Evolutionary conservation across 2,888 invertebrate species (phyloP).

Genomic region (Nezara viridula): DNA sequence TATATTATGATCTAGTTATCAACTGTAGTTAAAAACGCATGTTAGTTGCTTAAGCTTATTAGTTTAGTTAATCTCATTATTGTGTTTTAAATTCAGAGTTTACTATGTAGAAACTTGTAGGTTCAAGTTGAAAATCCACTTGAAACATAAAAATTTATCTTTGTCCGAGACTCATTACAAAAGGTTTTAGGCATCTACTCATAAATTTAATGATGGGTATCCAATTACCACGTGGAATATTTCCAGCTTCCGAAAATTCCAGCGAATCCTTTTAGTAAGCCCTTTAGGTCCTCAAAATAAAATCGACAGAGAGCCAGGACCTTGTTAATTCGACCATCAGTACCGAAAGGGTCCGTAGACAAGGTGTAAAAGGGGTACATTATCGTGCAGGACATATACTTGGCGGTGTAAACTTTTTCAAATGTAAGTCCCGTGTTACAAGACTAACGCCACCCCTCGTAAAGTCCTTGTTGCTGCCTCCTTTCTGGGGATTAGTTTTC

Average conservation of each 20-base stretch:
- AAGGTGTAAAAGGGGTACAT: background rate
- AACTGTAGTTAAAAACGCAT: no score
- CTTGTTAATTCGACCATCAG: background rate
- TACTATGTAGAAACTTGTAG: no score
- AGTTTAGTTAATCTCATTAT: no score
- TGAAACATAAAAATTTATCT: no score
- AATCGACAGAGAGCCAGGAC: background rate
- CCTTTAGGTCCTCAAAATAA: background rate
- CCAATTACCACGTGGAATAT: background rate
- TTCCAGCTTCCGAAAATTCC: background rate
- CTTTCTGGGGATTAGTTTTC: slow-evolving; percentile 6
- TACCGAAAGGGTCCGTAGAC: background rate
- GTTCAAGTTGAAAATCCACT: no score
- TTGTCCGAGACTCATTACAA: no score
- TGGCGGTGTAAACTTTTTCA: slow-evolving; percentile 27
- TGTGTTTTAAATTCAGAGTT: no score
- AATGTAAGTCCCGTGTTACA: slow-evolving; percentile 21
- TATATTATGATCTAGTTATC: no score
- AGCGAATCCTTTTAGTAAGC: background rate
- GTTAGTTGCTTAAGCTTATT: no score
- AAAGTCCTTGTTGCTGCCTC: background rate
- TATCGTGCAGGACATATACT: background rate
- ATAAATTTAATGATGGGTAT: no score
- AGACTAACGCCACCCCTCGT: background rate
- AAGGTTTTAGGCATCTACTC: no score